Evolutionary conservation across 2,797 vertebrate species (phyloP).

Genomic region (Melanotaenia parkinsoni): DNA sequence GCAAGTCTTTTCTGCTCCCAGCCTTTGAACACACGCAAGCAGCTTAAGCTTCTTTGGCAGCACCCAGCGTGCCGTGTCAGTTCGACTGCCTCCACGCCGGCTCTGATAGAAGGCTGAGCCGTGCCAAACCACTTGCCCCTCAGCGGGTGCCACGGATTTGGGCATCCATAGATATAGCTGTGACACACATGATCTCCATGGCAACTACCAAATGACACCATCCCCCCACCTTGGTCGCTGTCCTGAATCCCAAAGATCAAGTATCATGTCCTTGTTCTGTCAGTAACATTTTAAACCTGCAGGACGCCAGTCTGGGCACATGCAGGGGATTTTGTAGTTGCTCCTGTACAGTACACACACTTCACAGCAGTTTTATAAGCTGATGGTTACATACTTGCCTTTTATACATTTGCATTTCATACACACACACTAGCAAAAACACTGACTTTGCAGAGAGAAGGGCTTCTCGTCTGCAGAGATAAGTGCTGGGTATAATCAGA

Average conservation of each 20-base stretch:
- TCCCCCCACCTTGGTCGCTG: slow-evolving; percentile 5
- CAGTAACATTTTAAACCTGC: slow-evolving; percentile 48
- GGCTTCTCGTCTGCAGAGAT: slow-evolving; percentile 25
- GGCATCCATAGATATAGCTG: slow-evolving; percentile 52
- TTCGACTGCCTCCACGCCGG: slow-evolving; percentile 35
- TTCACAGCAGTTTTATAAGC: not conserved
- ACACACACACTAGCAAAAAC: slow-evolving; percentile 21
- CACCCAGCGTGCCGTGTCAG: slow-evolving; percentile 40
- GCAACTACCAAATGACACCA: slow-evolving; percentile 63
- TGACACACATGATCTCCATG: slow-evolving; percentile 47
- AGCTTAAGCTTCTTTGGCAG: slow-evolving; percentile 62
- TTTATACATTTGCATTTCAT: slow-evolving; percentile 19
- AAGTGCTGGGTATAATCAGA: slow-evolving; percentile 50
- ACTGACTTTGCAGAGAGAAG: slow-evolving; percentile 7
- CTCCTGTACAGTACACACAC: not conserved
- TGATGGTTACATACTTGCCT: not conserved
- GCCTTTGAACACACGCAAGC: slow-evolving; percentile 34
- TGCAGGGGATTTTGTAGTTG: not conserved
- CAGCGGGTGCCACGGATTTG: slow-evolving; percentile 44
- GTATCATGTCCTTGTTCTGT: slow-evolving; percentile 56
- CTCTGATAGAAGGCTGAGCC: slow-evolving; percentile 31
- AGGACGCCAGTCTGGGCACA: slow-evolving; percentile 15
- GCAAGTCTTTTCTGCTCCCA: slow-evolving; percentile 22
- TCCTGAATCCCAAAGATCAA: slow-evolving; percentile 58
- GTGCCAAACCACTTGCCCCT: slow-evolving; percentile 58